These are phyloP conservation scores for Nomada goodeniana DNA, from an alignment of 2,888 invertebrate genomes.

Conservation along the genomic window DNA sequence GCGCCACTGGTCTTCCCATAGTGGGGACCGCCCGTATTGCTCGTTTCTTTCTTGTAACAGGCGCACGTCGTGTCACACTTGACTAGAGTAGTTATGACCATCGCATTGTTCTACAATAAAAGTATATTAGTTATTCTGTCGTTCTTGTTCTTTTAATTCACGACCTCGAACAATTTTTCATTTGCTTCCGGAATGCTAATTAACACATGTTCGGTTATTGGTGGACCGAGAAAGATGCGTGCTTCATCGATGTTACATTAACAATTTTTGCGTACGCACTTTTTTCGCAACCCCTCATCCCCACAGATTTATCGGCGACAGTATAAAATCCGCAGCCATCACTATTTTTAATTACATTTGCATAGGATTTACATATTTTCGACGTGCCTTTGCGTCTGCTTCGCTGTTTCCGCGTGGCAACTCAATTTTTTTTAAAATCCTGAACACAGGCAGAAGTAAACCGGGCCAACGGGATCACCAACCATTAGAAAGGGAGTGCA, in stretches of 20 bases:
- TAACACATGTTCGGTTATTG: slow-evolving; percentile 12
- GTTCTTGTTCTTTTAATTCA: too few species aligned
- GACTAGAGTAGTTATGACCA: too few species aligned
- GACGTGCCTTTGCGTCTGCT: slow-evolving; percentile 15
- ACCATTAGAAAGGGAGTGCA: not conserved
- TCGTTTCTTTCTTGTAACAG: too few species aligned
- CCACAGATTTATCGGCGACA: slow-evolving; percentile 43
- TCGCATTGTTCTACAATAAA: too few species aligned
- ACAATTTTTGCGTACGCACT: slow-evolving; percentile 23
- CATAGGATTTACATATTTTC: slow-evolving; percentile 53
- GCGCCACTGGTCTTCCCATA: too few species aligned
- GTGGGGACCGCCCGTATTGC: too few species aligned
- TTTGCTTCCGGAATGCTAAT: not conserved
- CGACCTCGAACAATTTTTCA: not conserved
- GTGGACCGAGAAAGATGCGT: not conserved
- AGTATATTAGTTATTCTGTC: too few species aligned
- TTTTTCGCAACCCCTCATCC: not conserved
- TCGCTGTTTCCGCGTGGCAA: slow-evolving; percentile 10
- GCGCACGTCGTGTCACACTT: too few species aligned
- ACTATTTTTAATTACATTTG: slow-evolving; percentile 60
- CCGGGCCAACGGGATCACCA: slow-evolving; percentile 1
- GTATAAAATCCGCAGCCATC: slow-evolving; percentile 45
- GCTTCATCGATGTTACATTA: slow-evolving; percentile 25
- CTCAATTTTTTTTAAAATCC: slow-evolving; percentile 34
- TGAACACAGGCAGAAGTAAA: not conserved